Base-by-base conservation (phyloP, 92 coral and sea anemone genomes). In the Paramuricea clavata region DNA sequence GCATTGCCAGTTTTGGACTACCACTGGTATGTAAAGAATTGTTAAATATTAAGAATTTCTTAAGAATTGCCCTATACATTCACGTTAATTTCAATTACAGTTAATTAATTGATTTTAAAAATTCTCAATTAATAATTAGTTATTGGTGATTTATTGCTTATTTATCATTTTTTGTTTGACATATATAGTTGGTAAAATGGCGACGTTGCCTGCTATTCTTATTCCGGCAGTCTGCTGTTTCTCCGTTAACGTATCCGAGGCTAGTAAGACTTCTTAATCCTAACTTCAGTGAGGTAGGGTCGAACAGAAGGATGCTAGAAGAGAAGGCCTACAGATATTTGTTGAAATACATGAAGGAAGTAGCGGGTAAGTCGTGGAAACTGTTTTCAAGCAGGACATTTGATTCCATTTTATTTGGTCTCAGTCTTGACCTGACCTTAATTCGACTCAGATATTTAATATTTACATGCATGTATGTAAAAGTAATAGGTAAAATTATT, bases 331-430 rank as follows among this genome's bases (percentile, higher is more conserved):
- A 90, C 64, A 59, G 93, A 49, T n/a, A 36, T 62, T 90, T 90
- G 49, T 25, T 90, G 39, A 74, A 90, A 23, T 90, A 90, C 75
- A 33, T 86, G 49, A 90, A 90, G 54, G 87, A 90, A 30, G 93
- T 86, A 10, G 68, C 78, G 49, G 93, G 93, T 90, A 73, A 76
- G 62, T 13, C 2, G 27, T 6, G 39, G 22, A 6, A 33, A 23
- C 26, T 56, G 21, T 56, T 56, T n/a, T n/a, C n/a, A n/a, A n/a
- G n/a, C n/a, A n/a, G n/a, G n/a, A n/a, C n/a, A n/a, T n/a, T n/a
- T 23, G 7, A 56, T 56, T 56, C 64, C 64, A 7, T 56, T 56
- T 23, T 15, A 56, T 56, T 17, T 23, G 26, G 25, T 56, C 26
- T 56, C 44, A n/a, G n/a, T n/a, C n/a, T n/a, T 49, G 54, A 49